Percentiles rank a stretch among this genome's conserved stretches.
Conservation (phyloP, 2,888 invertebrate genomes). For the Allygus modestus region DNA sequence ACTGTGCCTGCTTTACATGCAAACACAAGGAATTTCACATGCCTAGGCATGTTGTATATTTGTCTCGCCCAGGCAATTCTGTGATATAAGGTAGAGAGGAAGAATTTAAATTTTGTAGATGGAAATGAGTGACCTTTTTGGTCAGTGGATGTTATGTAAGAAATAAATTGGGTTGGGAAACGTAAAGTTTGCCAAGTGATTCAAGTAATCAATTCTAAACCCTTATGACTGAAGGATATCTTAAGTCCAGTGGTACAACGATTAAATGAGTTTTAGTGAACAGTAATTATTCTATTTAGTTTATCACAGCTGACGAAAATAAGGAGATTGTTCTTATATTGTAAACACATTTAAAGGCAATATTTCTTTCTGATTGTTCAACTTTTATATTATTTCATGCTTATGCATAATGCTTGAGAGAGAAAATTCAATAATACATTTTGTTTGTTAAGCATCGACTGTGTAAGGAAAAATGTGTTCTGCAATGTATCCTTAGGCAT, state of each 20-base stretch:
- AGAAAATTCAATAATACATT: too few species aligned
- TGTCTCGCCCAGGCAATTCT: constrained; percentile 44
- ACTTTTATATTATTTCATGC: too few species aligned
- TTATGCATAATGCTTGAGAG: too few species aligned
- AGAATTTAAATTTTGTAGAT: background rate
- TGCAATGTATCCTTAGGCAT: too few species aligned
- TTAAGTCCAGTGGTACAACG: background rate
- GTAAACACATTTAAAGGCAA: too few species aligned
- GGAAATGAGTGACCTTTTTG: background rate
- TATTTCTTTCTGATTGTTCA: too few species aligned
- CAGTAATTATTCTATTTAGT: too few species aligned
- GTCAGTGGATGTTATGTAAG: background rate
- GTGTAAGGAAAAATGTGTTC: too few species aligned
- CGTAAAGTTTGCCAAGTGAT: background rate
- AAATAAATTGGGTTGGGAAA: background rate
- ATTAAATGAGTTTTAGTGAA: too few species aligned
- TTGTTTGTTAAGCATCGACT: too few species aligned
- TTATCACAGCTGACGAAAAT: too few species aligned
- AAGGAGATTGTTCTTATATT: too few species aligned
- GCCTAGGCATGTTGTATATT: constrained; percentile 19
- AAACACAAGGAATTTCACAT: background rate
- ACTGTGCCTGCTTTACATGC: constrained; percentile 11
- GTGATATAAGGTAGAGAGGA: constrained; percentile 33
- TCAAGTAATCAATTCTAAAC: background rate
- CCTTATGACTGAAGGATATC: background rate